phyloP scores from a whole-genome alignment of 1,140 invertebrate species.

The Nylanderia fulva region DNA sequence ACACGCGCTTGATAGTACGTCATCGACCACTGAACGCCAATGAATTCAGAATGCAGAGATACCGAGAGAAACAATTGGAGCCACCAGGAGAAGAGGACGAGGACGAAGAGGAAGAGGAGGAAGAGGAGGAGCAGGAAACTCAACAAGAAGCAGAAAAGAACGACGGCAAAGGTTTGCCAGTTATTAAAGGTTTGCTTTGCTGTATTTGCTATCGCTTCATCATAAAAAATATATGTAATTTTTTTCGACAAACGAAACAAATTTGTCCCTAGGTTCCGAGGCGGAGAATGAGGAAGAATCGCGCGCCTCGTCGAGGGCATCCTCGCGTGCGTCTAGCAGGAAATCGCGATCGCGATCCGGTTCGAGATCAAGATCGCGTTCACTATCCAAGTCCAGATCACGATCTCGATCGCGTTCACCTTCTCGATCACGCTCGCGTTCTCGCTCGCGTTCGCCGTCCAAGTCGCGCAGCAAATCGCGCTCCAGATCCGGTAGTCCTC shows the following conservation, averaged over 20 bases:
- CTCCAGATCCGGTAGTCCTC: constrained; percentile 76
- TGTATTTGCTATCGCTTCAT: not conserved
- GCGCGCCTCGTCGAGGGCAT: constrained; percentile 77
- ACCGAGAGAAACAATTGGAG: constrained; percentile 95
- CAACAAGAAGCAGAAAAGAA: constrained; percentile 79
- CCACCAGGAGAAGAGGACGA: constrained; percentile 94
- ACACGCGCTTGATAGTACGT: constrained; percentile 95
- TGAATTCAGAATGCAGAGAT: constrained; percentile 95
- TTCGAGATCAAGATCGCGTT: constrained; percentile 74
- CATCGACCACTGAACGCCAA: constrained; percentile 95
- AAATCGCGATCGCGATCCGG: constrained; percentile 72
- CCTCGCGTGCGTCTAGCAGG: constrained; percentile 77
- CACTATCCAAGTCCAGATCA: constrained; percentile 77
- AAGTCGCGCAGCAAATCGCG: constrained; percentile 66
- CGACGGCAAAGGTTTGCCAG: constrained; percentile 76
- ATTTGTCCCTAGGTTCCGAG: constrained; percentile 71
- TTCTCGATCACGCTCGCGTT: constrained; percentile 76
- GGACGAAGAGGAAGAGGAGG: constrained; percentile 86
- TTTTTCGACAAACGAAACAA: not conserved
- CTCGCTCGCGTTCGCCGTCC: constrained; percentile 72
- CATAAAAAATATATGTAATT: constrained; percentile 1
- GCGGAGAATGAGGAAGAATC: constrained; percentile 75
- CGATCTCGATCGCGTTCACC: constrained; percentile 75
- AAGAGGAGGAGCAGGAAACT: constrained; percentile 80
- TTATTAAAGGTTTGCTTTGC: not conserved